A percentile compares a stretch with the other conserved stretches of the same genome.
phyloP scores from a whole-genome alignment of 2,888 invertebrate genomes.

The Phorcus lineatus region DNA sequence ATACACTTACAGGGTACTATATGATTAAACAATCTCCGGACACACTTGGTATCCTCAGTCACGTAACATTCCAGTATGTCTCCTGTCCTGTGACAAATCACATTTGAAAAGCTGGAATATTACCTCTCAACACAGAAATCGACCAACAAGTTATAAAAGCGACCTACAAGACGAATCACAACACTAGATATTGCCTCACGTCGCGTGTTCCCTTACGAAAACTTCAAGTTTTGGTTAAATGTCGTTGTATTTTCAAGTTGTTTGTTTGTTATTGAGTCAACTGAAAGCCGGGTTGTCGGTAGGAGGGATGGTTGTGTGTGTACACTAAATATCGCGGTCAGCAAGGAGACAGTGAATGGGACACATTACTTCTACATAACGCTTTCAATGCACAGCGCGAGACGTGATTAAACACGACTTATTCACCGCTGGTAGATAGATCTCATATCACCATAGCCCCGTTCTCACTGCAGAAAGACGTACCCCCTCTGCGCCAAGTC shows the following conservation, averaged over 20 bases:
- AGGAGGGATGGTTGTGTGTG: background rate
- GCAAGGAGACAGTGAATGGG: background rate
- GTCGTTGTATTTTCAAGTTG: background rate
- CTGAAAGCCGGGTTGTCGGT: background rate
- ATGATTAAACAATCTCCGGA: too few relatives aligned
- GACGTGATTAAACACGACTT: slow-evolving; percentile 1
- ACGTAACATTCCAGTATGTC: too few relatives aligned
- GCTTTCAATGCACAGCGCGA: slow-evolving; percentile 15
- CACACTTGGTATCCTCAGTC: too few relatives aligned
- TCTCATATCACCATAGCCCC: too few relatives aligned
- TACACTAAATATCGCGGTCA: background rate
- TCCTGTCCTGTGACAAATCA: too few relatives aligned
- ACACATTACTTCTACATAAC: background rate
- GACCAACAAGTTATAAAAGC: too few relatives aligned
- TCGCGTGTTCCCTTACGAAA: background rate
- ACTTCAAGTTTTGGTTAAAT: background rate
- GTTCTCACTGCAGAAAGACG: too few relatives aligned
- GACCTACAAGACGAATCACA: background rate
- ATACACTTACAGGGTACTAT: too few relatives aligned
- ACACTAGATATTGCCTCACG: background rate
- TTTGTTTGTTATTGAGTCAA: background rate
- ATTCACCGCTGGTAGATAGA: background rate
- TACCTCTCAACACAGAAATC: too few relatives aligned
- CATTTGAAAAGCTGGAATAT: too few relatives aligned
- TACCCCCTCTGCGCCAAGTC: too few relatives aligned